phyloP scores from a whole-genome alignment of 1,140 invertebrate genomes.

The Trigoniulus corallinus region DNA sequence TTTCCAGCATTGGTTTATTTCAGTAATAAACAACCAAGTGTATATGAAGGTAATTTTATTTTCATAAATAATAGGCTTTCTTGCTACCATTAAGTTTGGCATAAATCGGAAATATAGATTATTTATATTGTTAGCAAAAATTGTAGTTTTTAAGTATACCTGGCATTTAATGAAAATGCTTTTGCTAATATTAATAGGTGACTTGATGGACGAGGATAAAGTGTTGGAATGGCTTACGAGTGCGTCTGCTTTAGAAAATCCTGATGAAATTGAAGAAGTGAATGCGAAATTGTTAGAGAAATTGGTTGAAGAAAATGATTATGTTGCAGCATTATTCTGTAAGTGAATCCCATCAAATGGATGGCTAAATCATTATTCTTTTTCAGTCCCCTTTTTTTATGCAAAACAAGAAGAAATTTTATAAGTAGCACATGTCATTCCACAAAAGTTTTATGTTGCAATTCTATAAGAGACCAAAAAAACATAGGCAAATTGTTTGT shows the following conservation, averaged over 20 bases:
- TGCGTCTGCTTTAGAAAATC: constrained; percentile 81
- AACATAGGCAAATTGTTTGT: too few species aligned
- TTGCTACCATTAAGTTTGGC: neutral
- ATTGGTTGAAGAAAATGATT: constrained; percentile 80
- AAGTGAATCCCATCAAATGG: constrained; percentile 35
- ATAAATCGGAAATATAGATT: neutral
- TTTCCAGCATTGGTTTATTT: constrained; percentile 90
- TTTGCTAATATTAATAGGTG: constrained; percentile 52
- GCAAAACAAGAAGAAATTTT: too few species aligned
- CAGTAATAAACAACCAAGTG: constrained; percentile 78
- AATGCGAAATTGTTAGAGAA: constrained; percentile 78
- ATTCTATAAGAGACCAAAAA: too few species aligned
- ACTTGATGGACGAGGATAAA: constrained; percentile 79
- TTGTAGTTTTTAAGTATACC: too few species aligned
- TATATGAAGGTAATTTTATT: constrained; percentile 79
- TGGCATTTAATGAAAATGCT: neutral
- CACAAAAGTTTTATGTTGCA: too few species aligned
- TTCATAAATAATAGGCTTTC: too few species aligned
- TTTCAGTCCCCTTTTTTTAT: too few species aligned
- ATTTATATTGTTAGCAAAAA: neutral
- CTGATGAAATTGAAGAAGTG: constrained; percentile 90
- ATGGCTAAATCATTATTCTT: too few species aligned
- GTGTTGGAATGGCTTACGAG: constrained; percentile 84
- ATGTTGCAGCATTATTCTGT: constrained; percentile 87
- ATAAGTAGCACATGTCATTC: neutral